A percentile compares a stretch with the other conserved stretches of the same genome.
Conservation (phyloP, 2,888 invertebrate species). For the Pediacus dermestoides region DNA sequence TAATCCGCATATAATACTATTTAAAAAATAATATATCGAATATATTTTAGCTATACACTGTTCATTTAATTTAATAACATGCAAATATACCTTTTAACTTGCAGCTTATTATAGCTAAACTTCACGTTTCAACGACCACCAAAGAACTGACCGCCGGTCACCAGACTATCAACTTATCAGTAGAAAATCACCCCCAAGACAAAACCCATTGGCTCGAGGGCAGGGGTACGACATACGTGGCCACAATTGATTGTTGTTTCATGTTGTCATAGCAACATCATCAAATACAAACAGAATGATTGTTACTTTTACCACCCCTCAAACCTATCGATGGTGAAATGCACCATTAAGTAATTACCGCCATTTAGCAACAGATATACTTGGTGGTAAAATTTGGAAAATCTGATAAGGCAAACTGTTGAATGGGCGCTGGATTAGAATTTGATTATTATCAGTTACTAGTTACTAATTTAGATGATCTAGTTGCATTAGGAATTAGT, state of each 20-base stretch:
- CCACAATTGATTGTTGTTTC: slow-evolving; percentile 48
- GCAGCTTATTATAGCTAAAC: slow-evolving; percentile 23
- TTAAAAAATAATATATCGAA: too few relatives aligned
- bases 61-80: slow-evolving; percentile 1
- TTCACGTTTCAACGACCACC: slow-evolving; percentile 37
- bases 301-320: slow-evolving; percentile 2
- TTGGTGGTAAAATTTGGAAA: too few relatives aligned
- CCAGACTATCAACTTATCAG: slow-evolving; percentile 46
- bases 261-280: slow-evolving; percentile 45
- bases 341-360: too few relatives aligned
- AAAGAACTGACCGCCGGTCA: slow-evolving; percentile 47
- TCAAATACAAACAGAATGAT: slow-evolving; percentile 44
- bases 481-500: too few relatives aligned
- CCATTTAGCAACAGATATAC: too few relatives aligned
- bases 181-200: slow-evolving; percentile 40
- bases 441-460: too few relatives aligned
- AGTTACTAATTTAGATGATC: too few relatives aligned
- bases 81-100: neutral
- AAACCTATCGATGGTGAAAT: slow-evolving; percentile 13
- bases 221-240: slow-evolving; percentile 45
- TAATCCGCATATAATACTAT: too few relatives aligned
- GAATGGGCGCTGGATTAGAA: too few relatives aligned
- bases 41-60: too few relatives aligned
- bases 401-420: too few relatives aligned
- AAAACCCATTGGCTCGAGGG: slow-evolving; percentile 39